Base-by-base conservation (phyloP, 2,888 invertebrate species). In the Drosophila subquinaria region DNA sequence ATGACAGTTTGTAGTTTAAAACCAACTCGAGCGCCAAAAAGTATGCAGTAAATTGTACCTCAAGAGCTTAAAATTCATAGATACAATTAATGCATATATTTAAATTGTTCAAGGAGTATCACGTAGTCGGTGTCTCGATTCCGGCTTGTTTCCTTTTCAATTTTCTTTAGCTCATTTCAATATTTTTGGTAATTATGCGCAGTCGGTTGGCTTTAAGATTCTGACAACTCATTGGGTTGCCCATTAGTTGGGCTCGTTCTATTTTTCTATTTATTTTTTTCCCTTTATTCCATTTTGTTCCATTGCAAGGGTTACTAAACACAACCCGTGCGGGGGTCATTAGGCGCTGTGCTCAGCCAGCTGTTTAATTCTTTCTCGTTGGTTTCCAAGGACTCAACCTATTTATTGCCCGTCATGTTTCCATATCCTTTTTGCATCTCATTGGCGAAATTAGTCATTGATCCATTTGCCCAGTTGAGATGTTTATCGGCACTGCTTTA, bases 211-310 rank as follows among this genome's bases (percentile, higher is more conserved):
- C 55, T 72, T 72, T 59, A 56, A 64, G 72, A 72, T 65, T 81
- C 66, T 72, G 62, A 76, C 85, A 79, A 84, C 79, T 82, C 82
- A 83, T 83, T 68, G 78, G 71, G 56, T 63, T 61, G 55, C 55
- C 81, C 82, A 82, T 87, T 75, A 63, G 81, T 20, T 38, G 43
- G 47, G 8, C 56, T 20, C 48, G 59, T 47, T 47, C 50, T 38
- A 42, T 43, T 11, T 50, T 36, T 40, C 17, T 33, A 27, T 40
- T 10, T 45, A 50, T 13, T 36, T 52, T 53, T 40, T 52, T 4
- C 11, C n/a, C 11, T 45, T 13, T 8, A 0, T 6, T 30, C 8
- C 8, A 2, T 30, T 30, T 30, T 6, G 30, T 30, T 8, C 30
- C 20, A 69, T 13, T 27, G 60, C 38, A 79, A 74, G 75, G 79